These are phyloP conservation scores for Gortyna flavago DNA, from an alignment of 2,888 invertebrate genomes.

Conservation along the genomic window DNA sequence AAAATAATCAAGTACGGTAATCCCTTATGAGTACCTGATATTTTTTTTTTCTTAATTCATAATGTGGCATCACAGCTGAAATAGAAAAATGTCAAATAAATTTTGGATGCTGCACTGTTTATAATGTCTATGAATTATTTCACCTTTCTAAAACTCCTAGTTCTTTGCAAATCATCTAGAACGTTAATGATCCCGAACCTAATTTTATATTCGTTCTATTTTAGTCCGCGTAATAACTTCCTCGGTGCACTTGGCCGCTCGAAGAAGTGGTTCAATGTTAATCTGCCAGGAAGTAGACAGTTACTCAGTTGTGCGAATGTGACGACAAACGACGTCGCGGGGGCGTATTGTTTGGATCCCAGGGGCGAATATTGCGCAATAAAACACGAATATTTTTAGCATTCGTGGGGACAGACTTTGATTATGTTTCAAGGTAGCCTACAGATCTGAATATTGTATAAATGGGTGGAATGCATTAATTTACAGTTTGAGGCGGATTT, in stretches of 20 bases:
- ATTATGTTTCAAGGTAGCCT: constrained; percentile 46
- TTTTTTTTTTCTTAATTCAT: neutral
- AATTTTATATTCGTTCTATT: constrained; percentile 79
- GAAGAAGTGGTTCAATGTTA: constrained; percentile 89
- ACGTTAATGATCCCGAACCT: constrained; percentile 27
- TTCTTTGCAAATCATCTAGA: neutral
- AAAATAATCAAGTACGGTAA: neutral
- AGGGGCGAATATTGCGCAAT: constrained; percentile 55
- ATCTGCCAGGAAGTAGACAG: constrained; percentile 81
- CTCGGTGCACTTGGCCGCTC: constrained; percentile 88
- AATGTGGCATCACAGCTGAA: neutral
- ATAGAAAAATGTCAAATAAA: neutral
- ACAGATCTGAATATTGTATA: constrained; percentile 21
- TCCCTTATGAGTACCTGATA: neutral
- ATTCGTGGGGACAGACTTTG: constrained; percentile 40
- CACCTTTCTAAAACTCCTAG: neutral
- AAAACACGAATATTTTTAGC: constrained; percentile 57
- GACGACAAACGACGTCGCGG: constrained; percentile 60
- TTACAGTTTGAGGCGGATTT: constrained; percentile 2
- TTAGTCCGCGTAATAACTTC: constrained; percentile 81
- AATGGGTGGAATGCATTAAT: constrained; percentile 10
- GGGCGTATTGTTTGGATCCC: constrained; percentile 64
- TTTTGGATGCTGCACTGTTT: neutral
- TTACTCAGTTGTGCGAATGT: constrained; percentile 87
- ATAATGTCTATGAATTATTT: neutral